Evolutionary conservation across 2,797 vertebrate species (phyloP).

Genomic region (Microctenopoma steveboyesi): DNA sequence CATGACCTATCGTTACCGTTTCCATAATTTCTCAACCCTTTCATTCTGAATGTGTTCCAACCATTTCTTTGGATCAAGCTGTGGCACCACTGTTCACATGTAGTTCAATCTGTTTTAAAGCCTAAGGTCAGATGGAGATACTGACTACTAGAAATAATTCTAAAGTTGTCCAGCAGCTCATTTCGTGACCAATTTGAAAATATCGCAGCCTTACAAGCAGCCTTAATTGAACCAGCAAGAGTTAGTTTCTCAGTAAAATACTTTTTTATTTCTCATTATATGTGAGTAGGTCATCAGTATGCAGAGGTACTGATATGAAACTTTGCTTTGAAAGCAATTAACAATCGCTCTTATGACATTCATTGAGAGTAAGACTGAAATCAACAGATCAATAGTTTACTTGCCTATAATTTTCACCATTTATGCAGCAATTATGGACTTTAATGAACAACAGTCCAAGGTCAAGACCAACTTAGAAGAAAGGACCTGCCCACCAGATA

Average conservation of each 20-base stretch:
- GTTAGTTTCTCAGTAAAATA: not conserved
- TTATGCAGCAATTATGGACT: not conserved
- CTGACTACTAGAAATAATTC: not conserved
- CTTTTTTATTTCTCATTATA: conserved; percentile 3
- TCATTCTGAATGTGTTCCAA: not conserved
- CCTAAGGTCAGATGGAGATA: not conserved
- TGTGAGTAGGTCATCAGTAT: not conserved
- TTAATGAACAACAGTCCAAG: not conserved
- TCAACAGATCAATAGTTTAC: not conserved
- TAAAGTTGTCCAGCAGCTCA: not conserved
- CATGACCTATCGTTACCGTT: too few species aligned
- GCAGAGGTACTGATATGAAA: not conserved
- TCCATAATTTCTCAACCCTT: not conserved
- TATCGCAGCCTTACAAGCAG: too few species aligned
- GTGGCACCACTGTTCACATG: not conserved
- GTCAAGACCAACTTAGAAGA: not conserved
- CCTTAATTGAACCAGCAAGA: not conserved
- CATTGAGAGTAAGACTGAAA: conserved; percentile 12
- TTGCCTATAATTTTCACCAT: not conserved
- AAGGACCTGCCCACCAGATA: not conserved
- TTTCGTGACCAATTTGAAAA: conserved; percentile 1
- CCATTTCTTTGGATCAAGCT: not conserved
- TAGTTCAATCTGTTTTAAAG: not conserved
- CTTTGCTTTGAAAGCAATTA: too few species aligned
- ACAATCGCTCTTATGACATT: not conserved